Base-by-base conservation (phyloP, 1,140 invertebrate species). In the Colletes gigas region DNA sequence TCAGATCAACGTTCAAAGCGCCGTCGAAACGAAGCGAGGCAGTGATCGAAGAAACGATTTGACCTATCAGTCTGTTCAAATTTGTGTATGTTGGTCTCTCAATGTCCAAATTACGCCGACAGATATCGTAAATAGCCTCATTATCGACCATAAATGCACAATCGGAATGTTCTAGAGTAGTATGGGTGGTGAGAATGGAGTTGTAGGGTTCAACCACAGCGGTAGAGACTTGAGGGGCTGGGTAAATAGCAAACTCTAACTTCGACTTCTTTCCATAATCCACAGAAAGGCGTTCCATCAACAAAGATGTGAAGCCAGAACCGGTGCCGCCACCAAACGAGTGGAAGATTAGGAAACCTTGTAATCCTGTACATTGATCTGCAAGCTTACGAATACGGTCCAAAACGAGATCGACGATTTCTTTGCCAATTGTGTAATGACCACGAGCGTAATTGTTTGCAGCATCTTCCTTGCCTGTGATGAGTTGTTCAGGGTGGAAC, bases 71-170 rank as follows among this genome's bases (percentile, higher is more conserved):
- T 50, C 83, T 30, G 30, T 84, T 84, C 44, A 84, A 39, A 17
- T 84, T 84, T 1, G 83, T 84, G 52, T 84, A 84, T 0, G 95
- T 95, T 0, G 95, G 95, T 52, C 95, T 86, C 57, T 95, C 94
- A 69, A 96, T 95, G 92, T 96, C 95, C 77, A 96, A 88, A 73
- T 96, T 96, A 39, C 94, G 87, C 60, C 97, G 94, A 93, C 98
- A 98, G 92, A 98, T 98, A 91, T 98, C 97, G 87, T 98, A 98
- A 90, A 41, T 96, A 83, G 95, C 96, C 89, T 96, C 96, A 88
- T 96, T 94, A 91, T 96, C 95, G 88, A 96, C 95, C 95, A 95
- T 96, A 88, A 96, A 96, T 47, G 95, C 94, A 82, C 95, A 96
- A 88, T 95, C 95, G 10, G 94, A 95, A 87, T 95, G 95, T 89